These are phyloP conservation scores for Aporophyla lueneburgensis DNA, from an alignment of 2,888 invertebrate species.

Conservation along the genomic window DNA sequence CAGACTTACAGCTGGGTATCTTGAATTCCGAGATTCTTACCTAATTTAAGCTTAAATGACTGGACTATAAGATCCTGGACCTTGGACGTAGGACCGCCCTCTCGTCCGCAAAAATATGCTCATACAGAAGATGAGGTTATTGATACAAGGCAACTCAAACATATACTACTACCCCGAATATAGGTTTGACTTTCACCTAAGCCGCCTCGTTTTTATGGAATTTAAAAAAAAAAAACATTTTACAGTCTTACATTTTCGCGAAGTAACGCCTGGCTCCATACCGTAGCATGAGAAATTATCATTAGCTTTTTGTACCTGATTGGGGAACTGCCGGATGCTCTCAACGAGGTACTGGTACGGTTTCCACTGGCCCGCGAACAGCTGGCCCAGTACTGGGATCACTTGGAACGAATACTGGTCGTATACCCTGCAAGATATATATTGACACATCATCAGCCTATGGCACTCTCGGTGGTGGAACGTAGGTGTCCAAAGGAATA, in stretches of 20 bases:
- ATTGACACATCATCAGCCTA: constrained; percentile 85
- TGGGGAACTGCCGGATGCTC: constrained; percentile 98
- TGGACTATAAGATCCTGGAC: no score
- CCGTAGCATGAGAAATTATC: not conserved
- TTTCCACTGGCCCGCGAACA: constrained; percentile 98
- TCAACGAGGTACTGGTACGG: constrained; percentile 99
- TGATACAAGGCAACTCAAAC: not conserved
- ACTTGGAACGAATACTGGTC: constrained; percentile 99
- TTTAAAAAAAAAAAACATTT: not conserved
- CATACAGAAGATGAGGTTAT: no score
- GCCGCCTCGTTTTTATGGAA: not conserved
- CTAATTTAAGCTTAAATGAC: no score
- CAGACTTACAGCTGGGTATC: no score
- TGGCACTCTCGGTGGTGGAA: not conserved
- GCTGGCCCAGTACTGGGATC: constrained; percentile 98
- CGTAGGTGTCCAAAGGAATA: not conserved
- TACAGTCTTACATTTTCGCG: not conserved
- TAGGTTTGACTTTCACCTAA: not conserved
- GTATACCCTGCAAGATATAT: constrained; percentile 93
- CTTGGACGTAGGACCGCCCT: not conserved
- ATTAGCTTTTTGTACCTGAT: constrained; percentile 89
- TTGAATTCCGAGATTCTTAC: no score
- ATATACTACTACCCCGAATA: not conserved
- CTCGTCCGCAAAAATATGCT: not conserved
- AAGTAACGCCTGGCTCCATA: not conserved